Conservation (phyloP, 1,140 invertebrate species). For the Mya arenaria region DNA sequence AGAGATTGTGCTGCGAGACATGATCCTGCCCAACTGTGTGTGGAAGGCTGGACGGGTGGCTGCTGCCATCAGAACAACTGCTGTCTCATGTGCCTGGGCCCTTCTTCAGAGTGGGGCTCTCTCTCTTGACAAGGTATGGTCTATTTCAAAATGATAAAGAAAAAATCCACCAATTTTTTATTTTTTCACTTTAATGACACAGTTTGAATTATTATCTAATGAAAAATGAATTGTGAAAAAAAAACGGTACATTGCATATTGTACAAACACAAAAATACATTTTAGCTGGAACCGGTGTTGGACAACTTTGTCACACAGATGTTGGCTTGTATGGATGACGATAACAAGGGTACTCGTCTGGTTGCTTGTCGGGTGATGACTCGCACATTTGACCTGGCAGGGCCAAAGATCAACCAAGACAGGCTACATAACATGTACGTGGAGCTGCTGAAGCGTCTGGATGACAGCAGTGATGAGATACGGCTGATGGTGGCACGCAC, state of each 20-base stretch:
- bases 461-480: constrained; percentile 88
- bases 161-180: too few species aligned
- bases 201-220: neutral
- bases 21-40: constrained; percentile 88
- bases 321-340: constrained; percentile 85
- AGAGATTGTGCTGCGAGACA: constrained; percentile 81
- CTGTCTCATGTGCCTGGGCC: constrained; percentile 88
- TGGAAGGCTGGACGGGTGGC: constrained; percentile 92
- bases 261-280: too few species aligned
- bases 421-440: constrained; percentile 81
- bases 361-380: constrained; percentile 85
- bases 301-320: constrained; percentile 81
- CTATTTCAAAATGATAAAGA: too few species aligned
- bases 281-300: constrained; percentile 72
- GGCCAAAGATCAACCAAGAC: constrained; percentile 68
- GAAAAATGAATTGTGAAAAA: too few species aligned
- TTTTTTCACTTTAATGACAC: too few species aligned
- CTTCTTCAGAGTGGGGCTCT: constrained; percentile 84
- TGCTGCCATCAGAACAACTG: constrained; percentile 90
- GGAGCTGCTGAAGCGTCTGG: constrained; percentile 87
- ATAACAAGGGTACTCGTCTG: constrained; percentile 85
- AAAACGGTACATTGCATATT: too few species aligned
- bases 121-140: constrained; percentile 75
- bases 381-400: constrained; percentile 76
- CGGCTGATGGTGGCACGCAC: constrained; percentile 84